Base-by-base conservation (phyloP, 2,888 invertebrate genomes). In the Pogonocherus hispidulus region DNA sequence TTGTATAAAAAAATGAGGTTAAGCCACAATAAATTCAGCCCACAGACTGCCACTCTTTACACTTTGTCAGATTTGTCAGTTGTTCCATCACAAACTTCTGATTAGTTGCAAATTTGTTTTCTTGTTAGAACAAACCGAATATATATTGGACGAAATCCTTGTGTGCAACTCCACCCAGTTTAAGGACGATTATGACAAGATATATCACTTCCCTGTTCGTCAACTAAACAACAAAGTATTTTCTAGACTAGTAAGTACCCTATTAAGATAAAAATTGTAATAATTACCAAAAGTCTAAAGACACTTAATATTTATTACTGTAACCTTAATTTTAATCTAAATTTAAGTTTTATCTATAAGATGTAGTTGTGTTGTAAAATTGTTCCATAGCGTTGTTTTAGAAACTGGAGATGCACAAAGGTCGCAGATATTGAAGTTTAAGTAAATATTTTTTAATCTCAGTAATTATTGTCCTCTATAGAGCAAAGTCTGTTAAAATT, bases 341-440 rank as follows among this genome's bases (percentile, higher is more conserved):
- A 59, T 41, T 57, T 16, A 41, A 47, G 47, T 59, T 59, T 59
- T 59, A 59, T 59, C 59, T 59, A 46, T 47, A 47, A 59, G n/a
- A 57, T 57, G 44, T 27, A 27, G 41, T 41, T 14, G 6, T 3
- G 41, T 41, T 14, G 6, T 3, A n/a, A 14, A 41, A 3, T n/a
- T 1, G 41, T n/a, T 41, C 3, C 27, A 27, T 27, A 27, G 27
- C 27, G 27, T 8, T 5, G 4, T 27, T 27, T 5, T 27, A 27
- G 27, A 27, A 41, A 14, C 5, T 41, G 41, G n/a, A 41, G 14
- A 14, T 5, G 27, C 27, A 5, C 41, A 41, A 41, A 41, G 41
- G 41, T 41, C 41, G 41, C 2, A 2, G 41, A 41, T 41, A 37
- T 37, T 5, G 27, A 27, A 37, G 37, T 37, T 37, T 37, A 37